Percentiles rank a stretch among this genome's conserved stretches.
phyloP scores from a whole-genome alignment of 2,888 invertebrate genomes.

The Ornithoptera alexandrae region DNA sequence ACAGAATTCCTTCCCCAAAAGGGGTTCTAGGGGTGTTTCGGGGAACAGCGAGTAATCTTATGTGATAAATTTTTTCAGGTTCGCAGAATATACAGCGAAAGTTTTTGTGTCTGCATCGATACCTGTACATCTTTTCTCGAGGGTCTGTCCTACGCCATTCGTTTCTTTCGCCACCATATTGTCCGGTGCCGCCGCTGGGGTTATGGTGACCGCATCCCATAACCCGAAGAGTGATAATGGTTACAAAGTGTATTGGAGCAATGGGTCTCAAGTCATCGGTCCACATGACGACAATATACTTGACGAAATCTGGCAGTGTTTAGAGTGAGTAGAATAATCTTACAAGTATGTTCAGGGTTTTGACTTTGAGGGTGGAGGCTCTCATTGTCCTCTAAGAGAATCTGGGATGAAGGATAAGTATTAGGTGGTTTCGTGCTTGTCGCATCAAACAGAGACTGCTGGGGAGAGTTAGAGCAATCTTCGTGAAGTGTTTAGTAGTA shows the following conservation, averaged over 20 bases:
- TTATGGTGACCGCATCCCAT: constrained; percentile 97
- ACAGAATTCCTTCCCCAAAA: no score
- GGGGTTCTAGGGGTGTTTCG: no score
- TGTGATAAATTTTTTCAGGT: constrained; percentile 32
- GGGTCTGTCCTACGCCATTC: constrained; percentile 94
- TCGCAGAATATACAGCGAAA: constrained; percentile 86
- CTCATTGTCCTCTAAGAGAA: no score
- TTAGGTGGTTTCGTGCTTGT: no score
- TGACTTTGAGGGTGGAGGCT: no score
- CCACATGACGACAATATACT: constrained; percentile 95
- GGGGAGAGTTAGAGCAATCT: no score
- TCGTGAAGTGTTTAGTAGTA: no score
- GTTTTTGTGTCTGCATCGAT: constrained; percentile 88
- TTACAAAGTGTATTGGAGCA: constrained; percentile 98
- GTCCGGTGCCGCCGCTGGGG: constrained; percentile 88
- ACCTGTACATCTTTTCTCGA: constrained; percentile 89
- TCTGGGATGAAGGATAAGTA: no score
- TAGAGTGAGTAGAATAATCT: constrained; percentile 72
- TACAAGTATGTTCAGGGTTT: no score
- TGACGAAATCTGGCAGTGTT: constrained; percentile 85
- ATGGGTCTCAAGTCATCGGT: constrained; percentile 96
- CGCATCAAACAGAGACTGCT: no score
- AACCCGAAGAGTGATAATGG: constrained; percentile 98
- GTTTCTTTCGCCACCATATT: constrained; percentile 91
- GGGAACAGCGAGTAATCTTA: no score